A percentile compares a stretch with the other conserved stretches of the same genome.
Conservation (phyloP, 2,888 invertebrate genomes). For the Fissipunctia ypsillon region DNA sequence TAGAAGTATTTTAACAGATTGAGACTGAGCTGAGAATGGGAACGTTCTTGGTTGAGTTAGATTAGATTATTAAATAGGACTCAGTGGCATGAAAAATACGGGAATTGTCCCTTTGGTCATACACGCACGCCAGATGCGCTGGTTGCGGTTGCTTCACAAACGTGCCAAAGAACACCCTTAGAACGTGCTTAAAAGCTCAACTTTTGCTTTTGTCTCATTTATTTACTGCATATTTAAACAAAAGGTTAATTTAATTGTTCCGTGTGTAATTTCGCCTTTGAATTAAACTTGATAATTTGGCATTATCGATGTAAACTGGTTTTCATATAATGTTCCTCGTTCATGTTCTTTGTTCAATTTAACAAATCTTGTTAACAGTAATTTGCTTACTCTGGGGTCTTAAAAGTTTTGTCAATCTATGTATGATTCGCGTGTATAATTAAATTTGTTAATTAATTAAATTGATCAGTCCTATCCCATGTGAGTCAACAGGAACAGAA, state of each 20-base stretch:
- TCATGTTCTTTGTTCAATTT: conserved; percentile 20
- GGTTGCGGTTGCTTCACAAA: not conserved
- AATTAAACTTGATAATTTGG: not conserved
- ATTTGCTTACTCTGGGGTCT: conserved; percentile 41
- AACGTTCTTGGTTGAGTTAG: no score
- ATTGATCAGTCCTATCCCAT: not conserved
- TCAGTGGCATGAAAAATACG: no score
- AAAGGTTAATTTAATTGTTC: not conserved
- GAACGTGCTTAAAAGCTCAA: not conserved
- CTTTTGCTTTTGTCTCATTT: not conserved
- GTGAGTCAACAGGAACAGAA: conserved; percentile 4
- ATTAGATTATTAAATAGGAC: no score
- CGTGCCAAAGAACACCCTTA: not conserved
- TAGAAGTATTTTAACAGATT: not conserved
- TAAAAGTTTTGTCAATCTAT: conserved; percentile 30
- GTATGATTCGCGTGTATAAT: conserved; percentile 12
- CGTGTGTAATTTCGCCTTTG: not conserved
- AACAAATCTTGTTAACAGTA: conserved; percentile 47
- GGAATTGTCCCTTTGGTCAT: no score
- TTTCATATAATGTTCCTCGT: conserved; percentile 31
- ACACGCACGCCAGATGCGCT: no score
- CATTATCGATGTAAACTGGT: conserved; percentile 13
- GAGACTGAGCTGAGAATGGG: no score
- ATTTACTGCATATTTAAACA: not conserved
- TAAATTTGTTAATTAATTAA: conserved; percentile 28